These are phyloP conservation scores for Atherinomorus stipes DNA, from an alignment of 2,113 vertebrate genomes.

Conservation along the genomic window DNA sequence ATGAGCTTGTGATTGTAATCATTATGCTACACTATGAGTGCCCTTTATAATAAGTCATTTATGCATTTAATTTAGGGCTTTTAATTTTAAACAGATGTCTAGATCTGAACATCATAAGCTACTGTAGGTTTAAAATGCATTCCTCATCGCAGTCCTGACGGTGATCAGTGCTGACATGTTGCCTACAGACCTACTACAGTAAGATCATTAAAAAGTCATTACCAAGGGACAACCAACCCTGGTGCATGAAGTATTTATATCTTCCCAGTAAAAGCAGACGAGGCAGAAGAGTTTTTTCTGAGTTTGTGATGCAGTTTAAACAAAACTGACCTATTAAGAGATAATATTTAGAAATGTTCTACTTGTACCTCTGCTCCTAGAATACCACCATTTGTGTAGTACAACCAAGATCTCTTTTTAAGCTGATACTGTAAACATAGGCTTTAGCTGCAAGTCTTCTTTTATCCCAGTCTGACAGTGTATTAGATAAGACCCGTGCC, in stretches of 20 bases:
- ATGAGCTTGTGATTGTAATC: neutral
- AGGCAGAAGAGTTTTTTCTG: neutral
- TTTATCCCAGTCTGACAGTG: conserved; percentile 54
- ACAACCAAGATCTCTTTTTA: conserved; percentile 28
- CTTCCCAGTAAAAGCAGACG: conserved; percentile 3
- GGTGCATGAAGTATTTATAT: conserved; percentile 59
- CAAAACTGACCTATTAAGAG: neutral
- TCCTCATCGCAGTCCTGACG: conserved; percentile 13
- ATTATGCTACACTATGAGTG: neutral
- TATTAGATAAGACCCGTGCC: conserved; percentile 55
- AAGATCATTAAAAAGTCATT: conserved; percentile 58
- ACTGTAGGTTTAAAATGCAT: conserved; percentile 17
- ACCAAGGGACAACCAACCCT: conserved; percentile 1
- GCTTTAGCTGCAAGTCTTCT: conserved; percentile 55
- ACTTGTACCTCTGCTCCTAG: neutral
- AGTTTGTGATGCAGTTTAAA: conserved; percentile 3
- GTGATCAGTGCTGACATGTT: conserved; percentile 31
- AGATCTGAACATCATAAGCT: conserved; percentile 4
- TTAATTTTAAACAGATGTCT: neutral
- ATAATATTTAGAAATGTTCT: neutral
- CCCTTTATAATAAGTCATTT: neutral
- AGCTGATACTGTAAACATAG: conserved; percentile 65
- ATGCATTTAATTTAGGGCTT: neutral
- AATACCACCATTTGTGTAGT: conserved; percentile 2
- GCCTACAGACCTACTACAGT: conserved; percentile 8